Base-by-base conservation (phyloP, 1,140 invertebrate species). In the Nixonia krombeini region DNA sequence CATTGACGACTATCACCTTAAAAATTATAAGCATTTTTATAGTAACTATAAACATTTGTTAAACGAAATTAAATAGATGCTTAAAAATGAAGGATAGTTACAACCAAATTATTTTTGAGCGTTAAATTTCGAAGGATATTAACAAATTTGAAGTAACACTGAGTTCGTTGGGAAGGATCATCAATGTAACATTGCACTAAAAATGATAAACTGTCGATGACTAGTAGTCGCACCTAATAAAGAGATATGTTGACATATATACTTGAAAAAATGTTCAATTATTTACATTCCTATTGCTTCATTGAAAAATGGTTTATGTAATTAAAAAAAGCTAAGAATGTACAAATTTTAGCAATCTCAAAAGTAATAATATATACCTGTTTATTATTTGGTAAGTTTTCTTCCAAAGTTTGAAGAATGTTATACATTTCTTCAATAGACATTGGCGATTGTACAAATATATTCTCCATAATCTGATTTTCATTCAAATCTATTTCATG, bases 121-220 rank as follows among this genome's bases (percentile, higher is more conserved):
- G 72, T 28, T 17, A 82, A 50, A 26, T 75, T 37, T 37, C 66
- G 59, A 7, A 82, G 51, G 13, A 73, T n/a, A 25, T 72, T 57
- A 7, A 82, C 47, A n/a, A 76, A 70, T 49, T 69, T 42, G 33
- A 74, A 72, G 52, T 76, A 82, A 25, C 61, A 63, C 45, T 73
- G 49, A 5, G 71, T 74, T 29, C 75, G 55, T 40, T 70, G 52
- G 25, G 42, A 63, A 12, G 73, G 41, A 64, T 77, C 66, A 0
- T 59, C 28, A 18, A 71, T 44, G 3, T 66, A 71, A 57, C 70
- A 72, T 45, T 78, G 69, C 18, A 77, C 63, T 12, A 57, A 65
- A 58, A 76, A 72, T 10, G 78, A 76, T n/a, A 82, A 59, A 70
- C 80, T 82, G 41, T 82, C 80, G 10, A 82, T 47, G 9, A 79